Conservation (phyloP, 2,113 vertebrate genomes). For the human region DNA sequence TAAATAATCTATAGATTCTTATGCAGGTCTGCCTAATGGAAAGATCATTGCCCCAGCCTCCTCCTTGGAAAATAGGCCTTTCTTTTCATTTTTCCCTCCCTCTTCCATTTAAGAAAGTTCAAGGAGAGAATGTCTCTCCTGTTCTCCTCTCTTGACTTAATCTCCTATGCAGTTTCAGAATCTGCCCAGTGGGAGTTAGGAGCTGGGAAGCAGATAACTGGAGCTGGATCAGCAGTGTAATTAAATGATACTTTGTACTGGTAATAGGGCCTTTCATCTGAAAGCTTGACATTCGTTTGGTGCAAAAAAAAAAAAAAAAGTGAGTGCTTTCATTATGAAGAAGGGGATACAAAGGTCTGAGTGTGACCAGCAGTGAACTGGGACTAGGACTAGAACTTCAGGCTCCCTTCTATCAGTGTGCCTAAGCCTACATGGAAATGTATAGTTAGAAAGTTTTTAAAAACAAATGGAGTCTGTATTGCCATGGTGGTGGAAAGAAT, state of each 20-base stretch:
- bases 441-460: background rate
- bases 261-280: constrained; percentile 65
- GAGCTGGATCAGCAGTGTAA: constrained; percentile 39
- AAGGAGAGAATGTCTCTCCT: constrained; percentile 74
- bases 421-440: background rate
- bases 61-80: constrained; percentile 70
- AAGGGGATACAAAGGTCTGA: background rate
- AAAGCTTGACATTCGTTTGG: constrained; percentile 60
- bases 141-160: constrained; percentile 71
- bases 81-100: constrained; percentile 53
- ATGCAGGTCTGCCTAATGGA: constrained; percentile 29
- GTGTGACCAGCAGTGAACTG: background rate
- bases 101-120: constrained; percentile 67
- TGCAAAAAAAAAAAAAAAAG: background rate
- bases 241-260: constrained; percentile 68
- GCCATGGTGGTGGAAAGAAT: background rate
- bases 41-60: constrained; percentile 43
- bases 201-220: constrained; percentile 67
- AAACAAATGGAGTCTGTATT: background rate
- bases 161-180: constrained; percentile 69
- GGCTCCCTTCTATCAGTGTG: background rate
- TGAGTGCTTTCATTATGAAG: constrained; percentile 31
- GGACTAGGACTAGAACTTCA: background rate
- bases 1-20: constrained; percentile 75
- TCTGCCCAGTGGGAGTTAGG: constrained; percentile 70